phyloP scores from a whole-genome alignment of 2,888 invertebrate genomes.

The Tetheella fluctuosa region DNA sequence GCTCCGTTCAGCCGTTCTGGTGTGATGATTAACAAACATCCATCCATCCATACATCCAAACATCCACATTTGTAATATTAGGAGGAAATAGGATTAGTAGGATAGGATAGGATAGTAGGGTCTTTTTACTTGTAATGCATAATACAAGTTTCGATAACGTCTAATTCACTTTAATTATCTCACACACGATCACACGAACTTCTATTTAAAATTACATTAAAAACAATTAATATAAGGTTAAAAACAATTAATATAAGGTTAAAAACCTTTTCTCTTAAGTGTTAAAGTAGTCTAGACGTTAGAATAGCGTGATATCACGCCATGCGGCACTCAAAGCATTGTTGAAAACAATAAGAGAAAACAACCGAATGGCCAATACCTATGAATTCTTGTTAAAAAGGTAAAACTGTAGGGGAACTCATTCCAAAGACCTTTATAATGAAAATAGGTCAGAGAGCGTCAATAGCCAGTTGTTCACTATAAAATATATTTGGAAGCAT shows the following conservation, averaged over 20 bases:
- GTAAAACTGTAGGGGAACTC: not conserved
- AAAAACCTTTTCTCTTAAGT: conserved; percentile 3
- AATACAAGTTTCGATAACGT: too few species aligned
- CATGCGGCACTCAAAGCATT: not conserved
- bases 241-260: not conserved
- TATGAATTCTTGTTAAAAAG: not conserved
- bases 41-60: too few species aligned
- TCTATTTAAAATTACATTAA: not conserved
- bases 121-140: too few species aligned
- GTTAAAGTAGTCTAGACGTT: not conserved
- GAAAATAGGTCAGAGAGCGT: conserved; percentile 3
- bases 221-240: not conserved
- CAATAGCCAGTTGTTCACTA: conserved; percentile 3
- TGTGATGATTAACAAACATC: too few species aligned
- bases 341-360: conserved; percentile 1
- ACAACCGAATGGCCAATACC: not conserved
- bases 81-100: too few species aligned
- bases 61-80: too few species aligned
- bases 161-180: not conserved
- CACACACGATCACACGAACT: not conserved
- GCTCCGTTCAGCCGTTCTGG: too few species aligned
- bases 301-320: conserved; percentile 1
- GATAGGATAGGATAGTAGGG: not conserved
- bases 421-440: not conserved
- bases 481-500: not conserved